A percentile compares a stretch with the other conserved stretches of the same genome.
Evolutionary conservation across 2,113 vertebrate genomes (phyloP).

Genomic region (Merops nubicus): DNA sequence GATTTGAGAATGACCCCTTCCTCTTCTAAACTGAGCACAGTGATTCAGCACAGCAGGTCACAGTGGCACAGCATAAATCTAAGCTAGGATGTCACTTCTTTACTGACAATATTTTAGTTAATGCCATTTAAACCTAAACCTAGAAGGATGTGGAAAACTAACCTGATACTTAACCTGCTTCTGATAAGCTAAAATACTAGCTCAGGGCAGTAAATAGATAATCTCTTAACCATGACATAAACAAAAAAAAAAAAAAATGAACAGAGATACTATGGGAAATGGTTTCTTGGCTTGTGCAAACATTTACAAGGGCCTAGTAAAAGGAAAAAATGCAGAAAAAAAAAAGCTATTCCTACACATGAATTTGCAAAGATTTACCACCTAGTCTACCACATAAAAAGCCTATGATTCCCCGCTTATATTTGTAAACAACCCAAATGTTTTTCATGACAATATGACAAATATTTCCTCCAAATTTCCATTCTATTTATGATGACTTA

Average conservation of each 20-base stretch:
- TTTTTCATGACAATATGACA: background rate
- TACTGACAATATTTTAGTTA: background rate
- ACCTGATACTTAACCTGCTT: background rate
- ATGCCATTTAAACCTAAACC: background rate
- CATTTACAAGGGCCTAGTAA: background rate
- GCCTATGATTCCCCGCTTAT: background rate
- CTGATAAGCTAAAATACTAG: background rate
- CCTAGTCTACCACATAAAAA: background rate
- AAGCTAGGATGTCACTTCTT: background rate
- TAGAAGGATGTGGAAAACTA: background rate
- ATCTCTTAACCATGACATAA: background rate
- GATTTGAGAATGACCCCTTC: background rate
- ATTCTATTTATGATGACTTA: background rate
- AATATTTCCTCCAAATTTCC: background rate
- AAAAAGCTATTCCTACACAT: background rate
- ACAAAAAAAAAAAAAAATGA: background rate
- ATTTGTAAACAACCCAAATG: background rate
- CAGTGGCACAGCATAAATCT: background rate
- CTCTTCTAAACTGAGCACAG: background rate
- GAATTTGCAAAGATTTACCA: background rate
- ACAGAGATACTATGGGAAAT: background rate
- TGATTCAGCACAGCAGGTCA: background rate
- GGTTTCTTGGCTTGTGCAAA: background rate
- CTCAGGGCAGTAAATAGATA: background rate
- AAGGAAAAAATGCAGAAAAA: background rate